Percentiles rank a stretch among this genome's conserved stretches.
Conservation (phyloP, 2,113 vertebrate species). For the Octodon degus region DNA sequence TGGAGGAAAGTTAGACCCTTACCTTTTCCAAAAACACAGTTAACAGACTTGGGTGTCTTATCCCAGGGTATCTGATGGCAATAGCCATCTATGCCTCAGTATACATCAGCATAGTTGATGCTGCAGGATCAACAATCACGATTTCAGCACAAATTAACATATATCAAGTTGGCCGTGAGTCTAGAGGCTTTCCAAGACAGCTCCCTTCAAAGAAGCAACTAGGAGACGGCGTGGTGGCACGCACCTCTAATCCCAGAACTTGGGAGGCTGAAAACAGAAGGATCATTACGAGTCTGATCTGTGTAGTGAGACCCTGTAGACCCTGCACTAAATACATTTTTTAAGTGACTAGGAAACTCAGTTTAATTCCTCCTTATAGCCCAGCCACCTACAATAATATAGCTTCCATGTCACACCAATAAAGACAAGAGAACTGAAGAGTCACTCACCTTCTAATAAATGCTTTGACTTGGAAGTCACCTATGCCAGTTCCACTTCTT, state of each 20-base stretch:
- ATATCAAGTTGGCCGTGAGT: background rate
- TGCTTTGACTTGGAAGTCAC: background rate
- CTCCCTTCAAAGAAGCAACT: background rate
- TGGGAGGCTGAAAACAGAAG: no score
- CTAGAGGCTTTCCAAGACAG: background rate
- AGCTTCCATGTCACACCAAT: background rate
- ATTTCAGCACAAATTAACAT: background rate
- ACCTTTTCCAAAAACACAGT: conserved; percentile 2
- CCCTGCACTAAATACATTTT: no score
- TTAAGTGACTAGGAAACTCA: background rate
- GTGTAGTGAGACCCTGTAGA: no score
- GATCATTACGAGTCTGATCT: no score
- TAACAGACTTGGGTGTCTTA: background rate
- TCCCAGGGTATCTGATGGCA: background rate
- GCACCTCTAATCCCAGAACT: no score
- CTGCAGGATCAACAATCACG: background rate
- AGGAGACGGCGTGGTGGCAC: background rate
- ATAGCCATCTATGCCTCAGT: background rate
- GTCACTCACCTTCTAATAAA: background rate
- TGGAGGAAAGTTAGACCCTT: background rate
- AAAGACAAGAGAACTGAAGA: background rate
- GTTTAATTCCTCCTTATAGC: background rate
- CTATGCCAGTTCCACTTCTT: background rate
- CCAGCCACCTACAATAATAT: background rate
- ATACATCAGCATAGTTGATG: background rate